Base-by-base conservation (phyloP, 2,113 vertebrate genomes). In the Martes martes region DNA sequence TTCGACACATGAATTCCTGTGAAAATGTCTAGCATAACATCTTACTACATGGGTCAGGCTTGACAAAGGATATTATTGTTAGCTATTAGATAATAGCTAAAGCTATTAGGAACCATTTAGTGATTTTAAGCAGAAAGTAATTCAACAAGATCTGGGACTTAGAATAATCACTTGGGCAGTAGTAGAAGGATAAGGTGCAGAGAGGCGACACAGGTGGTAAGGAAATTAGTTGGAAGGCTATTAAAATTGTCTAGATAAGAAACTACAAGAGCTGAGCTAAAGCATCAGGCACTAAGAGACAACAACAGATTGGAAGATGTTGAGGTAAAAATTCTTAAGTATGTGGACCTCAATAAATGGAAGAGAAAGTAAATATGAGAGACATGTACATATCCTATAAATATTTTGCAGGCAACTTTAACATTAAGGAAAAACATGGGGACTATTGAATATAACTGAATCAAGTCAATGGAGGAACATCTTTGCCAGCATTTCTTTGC, bases 231-330 rank as follows among this genome's bases (percentile, higher is more conserved):
- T 69, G 63, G 57, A 89, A 98, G 24, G 19, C 50, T 95, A 88
- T 92, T 97, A 94, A 96, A 94, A 59, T 80, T 47, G 31, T 95
- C 87, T 63, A 71, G 52, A 87, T 94, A 96, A 93, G 74, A 92
- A 84, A 79, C 88, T 88, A 71, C 57, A 93, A 42, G 31, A 4
- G 33, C 26, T 63, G 55, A 88, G 33, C 18, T n/a, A 11, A 71
- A 92, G 14, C n/a, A 84, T n/a, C 50, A 59, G 55, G 31, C 4
- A 47, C 16, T 7, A 31, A 67, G 4, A 63, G 21, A 59, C 90
- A 31, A 31, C 14, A 85, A 78, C 2, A 26, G 15, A 85, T 21
- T 33, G 28, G 33, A 78, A 61, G 74, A 76, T 71, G 28, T 13
- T 63, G 47, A 47, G 33, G 92, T n/a, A 81, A 90, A 69, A 83